Conservation (phyloP, 2,113 vertebrate species). For the Seriola aureovittata region DNA sequence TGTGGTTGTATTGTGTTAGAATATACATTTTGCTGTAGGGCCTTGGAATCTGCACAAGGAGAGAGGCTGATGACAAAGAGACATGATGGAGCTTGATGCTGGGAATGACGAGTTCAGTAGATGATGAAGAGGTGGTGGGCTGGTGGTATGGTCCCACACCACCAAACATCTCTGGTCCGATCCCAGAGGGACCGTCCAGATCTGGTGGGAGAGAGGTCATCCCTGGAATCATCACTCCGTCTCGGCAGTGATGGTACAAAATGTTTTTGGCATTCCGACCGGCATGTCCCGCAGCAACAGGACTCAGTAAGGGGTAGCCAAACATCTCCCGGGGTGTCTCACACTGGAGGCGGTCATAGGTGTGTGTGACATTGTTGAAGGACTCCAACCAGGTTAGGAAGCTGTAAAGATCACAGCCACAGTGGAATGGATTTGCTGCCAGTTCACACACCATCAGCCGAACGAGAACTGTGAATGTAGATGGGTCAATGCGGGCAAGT, state of each 20-base stretch:
- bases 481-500: constrained; percentile 92
- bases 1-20: constrained; percentile 96
- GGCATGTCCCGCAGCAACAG: constrained; percentile 87
- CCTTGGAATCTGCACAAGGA: constrained; percentile 94
- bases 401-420: constrained; percentile 94
- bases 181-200: constrained; percentile 90
- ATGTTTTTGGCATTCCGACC: constrained; percentile 95
- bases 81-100: constrained; percentile 95
- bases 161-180: constrained; percentile 90
- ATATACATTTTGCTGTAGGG: constrained; percentile 99
- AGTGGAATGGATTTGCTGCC: constrained; percentile 97
- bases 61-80: constrained; percentile 91
- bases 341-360: constrained; percentile 97
- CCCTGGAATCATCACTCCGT: constrained; percentile 90
- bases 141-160: constrained; percentile 90
- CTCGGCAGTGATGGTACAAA: constrained; percentile 92
- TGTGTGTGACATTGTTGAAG: constrained; percentile 98
- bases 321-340: constrained; percentile 94
- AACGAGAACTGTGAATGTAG: constrained; percentile 91
- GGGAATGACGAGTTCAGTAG: constrained; percentile 88
- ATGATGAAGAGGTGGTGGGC: constrained; percentile 90
- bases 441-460: constrained; percentile 96
- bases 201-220: constrained; percentile 92
- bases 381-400: constrained; percentile 95
- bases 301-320: constrained; percentile 92